A percentile compares a stretch with the other conserved stretches of the same genome.
These are phyloP conservation scores for Lasiommata megera DNA, from an alignment of 2,888 invertebrate species.

Conservation along the genomic window DNA sequence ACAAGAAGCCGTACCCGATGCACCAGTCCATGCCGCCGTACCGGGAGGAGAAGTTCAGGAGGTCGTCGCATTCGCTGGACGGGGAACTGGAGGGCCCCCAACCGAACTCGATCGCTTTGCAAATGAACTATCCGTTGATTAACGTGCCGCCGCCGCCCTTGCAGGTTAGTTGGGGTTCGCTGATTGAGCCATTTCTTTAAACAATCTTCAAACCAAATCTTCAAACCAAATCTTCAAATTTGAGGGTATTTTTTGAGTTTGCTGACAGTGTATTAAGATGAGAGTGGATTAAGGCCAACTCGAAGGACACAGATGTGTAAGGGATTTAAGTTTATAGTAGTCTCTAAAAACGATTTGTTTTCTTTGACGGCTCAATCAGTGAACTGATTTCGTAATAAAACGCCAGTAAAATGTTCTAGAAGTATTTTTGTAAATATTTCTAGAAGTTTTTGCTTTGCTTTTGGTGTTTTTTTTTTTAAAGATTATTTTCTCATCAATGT, in stretches of 20 bases:
- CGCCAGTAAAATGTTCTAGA: constrained; percentile 1
- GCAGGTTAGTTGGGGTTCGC: constrained; percentile 51
- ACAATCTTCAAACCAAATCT: too few species aligned
- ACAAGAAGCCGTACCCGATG: constrained; percentile 51
- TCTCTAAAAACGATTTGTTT: neutral
- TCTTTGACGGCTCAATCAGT: neutral
- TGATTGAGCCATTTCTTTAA: constrained; percentile 10
- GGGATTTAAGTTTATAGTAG: too few species aligned
- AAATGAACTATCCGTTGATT: constrained; percentile 84
- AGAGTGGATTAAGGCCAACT: too few species aligned
- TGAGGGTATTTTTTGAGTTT: too few species aligned
- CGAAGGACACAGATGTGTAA: too few species aligned
- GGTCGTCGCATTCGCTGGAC: constrained; percentile 68
- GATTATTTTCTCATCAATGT: neutral
- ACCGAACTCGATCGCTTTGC: constrained; percentile 83
- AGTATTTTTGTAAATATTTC: neutral
- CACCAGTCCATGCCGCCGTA: constrained; percentile 59
- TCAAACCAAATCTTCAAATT: too few species aligned
- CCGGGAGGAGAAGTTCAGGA: constrained; percentile 44
- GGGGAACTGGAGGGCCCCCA: constrained; percentile 67
- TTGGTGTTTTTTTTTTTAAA: neutral
- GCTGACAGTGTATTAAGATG: too few species aligned
- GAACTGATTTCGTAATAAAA: neutral
- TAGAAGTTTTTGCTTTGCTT: neutral
- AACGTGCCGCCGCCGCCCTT: constrained; percentile 77